Evolutionary conservation across 2,113 vertebrate species (phyloP), one percentile per base, ranked within the genome.

Genomic region (Gymnogyps californianus): DNA sequence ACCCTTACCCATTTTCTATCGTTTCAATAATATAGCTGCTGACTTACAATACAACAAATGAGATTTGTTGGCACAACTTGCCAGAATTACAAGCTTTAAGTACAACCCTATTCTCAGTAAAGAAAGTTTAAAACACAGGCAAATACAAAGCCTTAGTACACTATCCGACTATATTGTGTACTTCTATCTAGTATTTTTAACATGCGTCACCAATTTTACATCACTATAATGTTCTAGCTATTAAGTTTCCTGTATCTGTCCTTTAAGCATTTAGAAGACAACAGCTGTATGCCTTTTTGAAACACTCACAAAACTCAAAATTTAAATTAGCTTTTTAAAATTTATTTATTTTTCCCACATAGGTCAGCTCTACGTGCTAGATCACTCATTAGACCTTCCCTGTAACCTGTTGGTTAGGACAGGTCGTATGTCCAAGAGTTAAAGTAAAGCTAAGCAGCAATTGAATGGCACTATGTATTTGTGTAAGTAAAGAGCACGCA

Each of bases 361-460:
- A 26, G 31, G 40, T 16, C 64, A 80, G 46, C 40, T 17, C 19
- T n/a, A 62, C 34, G 32, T 15, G 12, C 51, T n/a, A 36, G 12
- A 51, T 51, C 31, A 12, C 20, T 21, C 44, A 21, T 22, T 51
- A 42, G 54, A 69, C 16, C 25, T 62, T 40, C 52, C 29, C 64
- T 25, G 69, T 9, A 42, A 38, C 18, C 20, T 11, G 16, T 21
- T 19, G 36, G 5, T 19, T 32, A 40, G 65, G 44, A 67, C n/a
- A 78, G 57, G 44, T 18, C 1, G 0, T 7, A 1, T 0, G 10
- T 5, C 16, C 57, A 9, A 61, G 44, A 67, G 55, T 34, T 18
- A 2, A 17, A 81, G 29, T 1, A 24, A 55, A 58, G 58, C 67
- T 46, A 9, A 81, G 65, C 1, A 21, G 72, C 54, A 38, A 24